A percentile compares a stretch with the other conserved stretches of the same genome.
phyloP scores from a whole-genome alignment of 2,113 vertebrate species.

The Neofelis nebulosa region DNA sequence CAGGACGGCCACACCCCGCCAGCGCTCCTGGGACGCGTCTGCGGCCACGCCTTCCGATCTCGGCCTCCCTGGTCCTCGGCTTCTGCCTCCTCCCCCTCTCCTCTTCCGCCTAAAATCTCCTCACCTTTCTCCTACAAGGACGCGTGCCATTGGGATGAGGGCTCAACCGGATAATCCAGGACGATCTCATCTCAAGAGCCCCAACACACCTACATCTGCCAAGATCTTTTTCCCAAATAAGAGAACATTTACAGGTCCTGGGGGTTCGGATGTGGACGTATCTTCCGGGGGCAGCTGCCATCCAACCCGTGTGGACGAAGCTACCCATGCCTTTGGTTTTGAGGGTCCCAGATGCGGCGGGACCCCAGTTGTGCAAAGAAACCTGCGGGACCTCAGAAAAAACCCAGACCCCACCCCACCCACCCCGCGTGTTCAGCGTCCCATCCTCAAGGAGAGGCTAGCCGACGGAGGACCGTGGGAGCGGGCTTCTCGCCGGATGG shows the following conservation, averaged over 20 bases:
- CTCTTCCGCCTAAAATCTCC: not conserved
- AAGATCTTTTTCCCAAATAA: not conserved
- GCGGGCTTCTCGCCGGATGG: fast-evolving
- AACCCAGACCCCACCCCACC: not conserved
- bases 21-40: fast-evolving
- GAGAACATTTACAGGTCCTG: fast-evolving
- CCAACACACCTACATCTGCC: not conserved
- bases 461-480: fast-evolving
- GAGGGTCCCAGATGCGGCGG: not conserved
- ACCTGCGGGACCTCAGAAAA: not conserved
- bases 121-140: not conserved
- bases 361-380: not conserved
- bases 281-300: fast-evolving
- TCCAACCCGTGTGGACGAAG: fast-evolving
- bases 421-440: not conserved
- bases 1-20: fast-evolving
- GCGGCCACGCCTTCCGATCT: fast-evolving
- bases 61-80: fast-evolving
- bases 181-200: not conserved
- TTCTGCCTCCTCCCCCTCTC: not conserved
- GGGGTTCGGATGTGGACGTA: fast-evolving
- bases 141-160: not conserved
- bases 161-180: not conserved
- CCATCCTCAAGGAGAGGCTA: fast-evolving
- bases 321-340: fast-evolving